These are phyloP conservation scores for Lasioglossum baleicum DNA, from an alignment of 1,140 invertebrate species.

Conservation along the genomic window DNA sequence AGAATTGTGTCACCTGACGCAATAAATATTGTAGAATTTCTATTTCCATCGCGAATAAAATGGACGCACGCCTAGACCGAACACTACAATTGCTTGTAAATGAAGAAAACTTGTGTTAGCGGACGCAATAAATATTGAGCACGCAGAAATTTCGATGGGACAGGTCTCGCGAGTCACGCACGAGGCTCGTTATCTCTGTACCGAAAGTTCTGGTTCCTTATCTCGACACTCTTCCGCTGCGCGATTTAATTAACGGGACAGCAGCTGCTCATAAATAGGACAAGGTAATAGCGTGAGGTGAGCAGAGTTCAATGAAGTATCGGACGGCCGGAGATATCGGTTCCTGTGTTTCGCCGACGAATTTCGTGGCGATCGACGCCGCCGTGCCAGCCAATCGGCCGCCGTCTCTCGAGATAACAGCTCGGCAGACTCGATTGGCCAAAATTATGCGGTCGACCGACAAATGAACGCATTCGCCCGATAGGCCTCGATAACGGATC, in stretches of 20 bases:
- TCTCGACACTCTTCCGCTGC: not conserved
- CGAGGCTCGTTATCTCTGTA: not conserved
- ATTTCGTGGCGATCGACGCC: constrained; percentile 3
- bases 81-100: too few species aligned
- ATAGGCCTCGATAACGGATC: constrained; percentile 15
- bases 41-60: too few species aligned
- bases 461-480: constrained; percentile 3
- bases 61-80: too few species aligned
- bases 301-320: constrained; percentile 5
- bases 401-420: constrained; percentile 23
- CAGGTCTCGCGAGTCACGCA: not conserved
- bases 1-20: too few species aligned
- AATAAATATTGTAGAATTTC: too few species aligned
- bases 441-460: not conserved
- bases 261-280: constrained; percentile 14
- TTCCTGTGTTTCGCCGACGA: not conserved
- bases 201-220: constrained; percentile 2
- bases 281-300: not conserved
- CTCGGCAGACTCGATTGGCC: constrained; percentile 5
- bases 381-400: constrained; percentile 15
- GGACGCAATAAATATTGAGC: not conserved
- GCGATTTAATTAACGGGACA: constrained; percentile 27
- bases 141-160: not conserved
- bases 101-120: not conserved
- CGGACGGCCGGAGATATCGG: not conserved